Percentiles rank a stretch among this genome's conserved stretches.
Evolutionary conservation across 2,888 invertebrate species (phyloP).

Genomic region (Patella ulyssiponensis): DNA sequence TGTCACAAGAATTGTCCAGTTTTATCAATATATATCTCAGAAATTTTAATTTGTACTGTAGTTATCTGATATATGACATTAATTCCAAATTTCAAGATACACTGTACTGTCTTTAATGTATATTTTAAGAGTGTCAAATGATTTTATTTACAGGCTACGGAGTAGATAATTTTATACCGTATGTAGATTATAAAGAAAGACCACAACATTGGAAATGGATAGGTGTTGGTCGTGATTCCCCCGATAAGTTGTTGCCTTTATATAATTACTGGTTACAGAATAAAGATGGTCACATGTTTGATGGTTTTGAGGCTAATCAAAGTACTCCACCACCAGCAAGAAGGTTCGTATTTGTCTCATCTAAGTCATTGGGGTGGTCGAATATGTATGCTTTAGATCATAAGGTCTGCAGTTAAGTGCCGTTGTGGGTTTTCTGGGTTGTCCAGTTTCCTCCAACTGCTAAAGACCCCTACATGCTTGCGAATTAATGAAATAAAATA

Average conservation of each 20-base stretch:
- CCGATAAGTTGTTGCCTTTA: slow-evolving; percentile 81
- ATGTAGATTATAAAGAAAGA: slow-evolving; percentile 85
- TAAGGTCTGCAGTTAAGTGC: too few species aligned
- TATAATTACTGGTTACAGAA: slow-evolving; percentile 84
- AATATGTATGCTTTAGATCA: too few species aligned
- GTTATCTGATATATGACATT: neutral
- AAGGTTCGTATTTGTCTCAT: slow-evolving; percentile 54
- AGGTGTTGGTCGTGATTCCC: slow-evolving; percentile 92
- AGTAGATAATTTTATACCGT: slow-evolving; percentile 90
- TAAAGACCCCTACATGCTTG: too few species aligned
- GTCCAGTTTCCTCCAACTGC: too few species aligned
- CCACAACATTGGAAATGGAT: slow-evolving; percentile 87
- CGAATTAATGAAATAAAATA: too few species aligned
- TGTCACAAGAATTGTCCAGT: too few species aligned
- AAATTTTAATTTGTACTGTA: neutral
- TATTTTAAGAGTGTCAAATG: neutral
- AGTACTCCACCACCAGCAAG: slow-evolving; percentile 71
- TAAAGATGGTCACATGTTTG: slow-evolving; percentile 57
- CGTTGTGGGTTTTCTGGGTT: too few species aligned
- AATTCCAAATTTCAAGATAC: too few species aligned
- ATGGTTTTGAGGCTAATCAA: slow-evolving; percentile 61
- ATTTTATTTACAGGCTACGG: slow-evolving; percentile 74
- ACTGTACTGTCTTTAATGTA: neutral
- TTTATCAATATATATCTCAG: too few species aligned
- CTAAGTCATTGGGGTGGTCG: too few species aligned